Evolutionary conservation across 1,140 invertebrate species (phyloP).

Genomic region (Muscidifurax raptorellus): DNA sequence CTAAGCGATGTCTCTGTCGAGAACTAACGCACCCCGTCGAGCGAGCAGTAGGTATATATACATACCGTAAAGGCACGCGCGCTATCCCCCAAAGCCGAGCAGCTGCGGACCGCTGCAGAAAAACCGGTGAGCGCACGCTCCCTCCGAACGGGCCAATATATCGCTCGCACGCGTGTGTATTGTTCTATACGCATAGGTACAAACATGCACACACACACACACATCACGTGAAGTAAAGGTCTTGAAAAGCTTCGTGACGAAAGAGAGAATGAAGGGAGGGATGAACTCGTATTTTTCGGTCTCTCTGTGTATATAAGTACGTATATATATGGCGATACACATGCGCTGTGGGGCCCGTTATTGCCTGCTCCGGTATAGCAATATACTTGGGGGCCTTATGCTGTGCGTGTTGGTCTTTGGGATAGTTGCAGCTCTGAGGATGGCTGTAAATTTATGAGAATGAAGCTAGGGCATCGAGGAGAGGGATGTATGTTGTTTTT

Average conservation of each 20-base stretch:
- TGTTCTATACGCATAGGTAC: not conserved
- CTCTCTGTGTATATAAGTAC: not conserved
- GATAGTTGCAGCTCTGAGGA: not conserved
- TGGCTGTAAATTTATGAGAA: not conserved
- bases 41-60: not conserved
- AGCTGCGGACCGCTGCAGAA: conserved; percentile 44
- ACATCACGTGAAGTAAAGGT: not conserved
- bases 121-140: conserved; percentile 50
- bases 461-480: not conserved
- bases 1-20: not conserved
- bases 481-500: not conserved
- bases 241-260: not conserved
- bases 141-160: not conserved
- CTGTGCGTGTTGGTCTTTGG: no score
- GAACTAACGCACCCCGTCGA: conserved; percentile 10
- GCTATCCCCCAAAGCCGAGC: not conserved
- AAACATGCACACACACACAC: not conserved
- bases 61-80: not conserved
- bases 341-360: conserved; percentile 11
- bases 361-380: not conserved
- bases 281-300: not conserved
- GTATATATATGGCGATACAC: not conserved
- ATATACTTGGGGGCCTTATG: not conserved
- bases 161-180: not conserved
- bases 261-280: not conserved